phyloP scores from a whole-genome alignment of 2,888 invertebrate species.

The Eumerus sabulonum region DNA sequence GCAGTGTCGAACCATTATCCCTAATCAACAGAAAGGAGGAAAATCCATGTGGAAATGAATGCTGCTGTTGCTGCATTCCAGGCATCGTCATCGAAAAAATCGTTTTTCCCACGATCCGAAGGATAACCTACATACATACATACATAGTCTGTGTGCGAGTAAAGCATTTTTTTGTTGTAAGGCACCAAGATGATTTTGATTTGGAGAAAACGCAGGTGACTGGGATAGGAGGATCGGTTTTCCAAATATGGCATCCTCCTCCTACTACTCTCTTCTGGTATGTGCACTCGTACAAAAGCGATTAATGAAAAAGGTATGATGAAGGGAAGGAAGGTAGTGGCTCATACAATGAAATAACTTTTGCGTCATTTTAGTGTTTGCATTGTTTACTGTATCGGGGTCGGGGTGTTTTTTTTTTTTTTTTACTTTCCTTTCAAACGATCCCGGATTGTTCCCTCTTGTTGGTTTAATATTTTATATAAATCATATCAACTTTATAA shows the following conservation, averaged over 20 bases:
- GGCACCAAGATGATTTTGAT: slow-evolving; percentile 5
- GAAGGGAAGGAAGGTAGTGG: slow-evolving; percentile 44
- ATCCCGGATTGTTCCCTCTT: too few species aligned
- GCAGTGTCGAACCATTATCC: slow-evolving; percentile 61
- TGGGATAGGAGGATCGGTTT: slow-evolving; percentile 66
- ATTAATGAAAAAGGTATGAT: slow-evolving; percentile 58
- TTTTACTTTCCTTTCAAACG: background rate
- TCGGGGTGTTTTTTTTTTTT: background rate
- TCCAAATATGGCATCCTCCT: slow-evolving; percentile 55
- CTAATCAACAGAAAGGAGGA: slow-evolving; percentile 64
- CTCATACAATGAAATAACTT: slow-evolving; percentile 60
- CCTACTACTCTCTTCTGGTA: slow-evolving; percentile 5
- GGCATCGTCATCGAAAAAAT: slow-evolving; percentile 46
- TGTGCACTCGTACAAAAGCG: slow-evolving; percentile 32
- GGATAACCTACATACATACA: slow-evolving; percentile 66
- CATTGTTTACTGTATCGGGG: slow-evolving; percentile 25
- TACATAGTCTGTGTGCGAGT: too few species aligned
- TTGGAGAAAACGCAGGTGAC: slow-evolving; percentile 65
- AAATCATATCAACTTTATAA: too few species aligned
- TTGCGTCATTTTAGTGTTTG: slow-evolving; percentile 64
- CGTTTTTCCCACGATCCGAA: slow-evolving; percentile 54
- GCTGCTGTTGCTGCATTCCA: slow-evolving; percentile 61
- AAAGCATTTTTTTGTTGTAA: too few species aligned
- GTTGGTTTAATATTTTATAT: too few species aligned
- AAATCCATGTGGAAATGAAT: slow-evolving; percentile 66